These are phyloP conservation scores for Microctonus aethiopoides DNA, from an alignment of 2,888 invertebrate genomes.

Conservation along the genomic window DNA sequence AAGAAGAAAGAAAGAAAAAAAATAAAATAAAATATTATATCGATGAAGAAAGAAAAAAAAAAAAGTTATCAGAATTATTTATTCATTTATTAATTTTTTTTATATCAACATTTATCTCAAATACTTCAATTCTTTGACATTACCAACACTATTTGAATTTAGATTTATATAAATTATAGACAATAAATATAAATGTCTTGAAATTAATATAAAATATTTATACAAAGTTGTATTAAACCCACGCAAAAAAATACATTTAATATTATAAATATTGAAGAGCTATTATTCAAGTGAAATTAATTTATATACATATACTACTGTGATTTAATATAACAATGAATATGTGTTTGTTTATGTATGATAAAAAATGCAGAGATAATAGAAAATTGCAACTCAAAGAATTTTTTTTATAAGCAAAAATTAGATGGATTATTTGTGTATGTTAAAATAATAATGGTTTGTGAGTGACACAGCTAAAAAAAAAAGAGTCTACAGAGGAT, in stretches of 20 bases:
- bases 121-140: background rate
- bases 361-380: no score
- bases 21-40: no score
- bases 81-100: background rate
- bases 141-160: no score
- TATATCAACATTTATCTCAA: background rate
- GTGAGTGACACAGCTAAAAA: background rate
- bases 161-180: no score
- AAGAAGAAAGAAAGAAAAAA: background rate
- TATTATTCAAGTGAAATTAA: background rate
- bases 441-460: no score
- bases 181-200: no score
- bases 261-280: background rate
- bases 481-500: background rate
- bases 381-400: background rate
- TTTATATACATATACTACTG: background rate
- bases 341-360: background rate
- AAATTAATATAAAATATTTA: no score
- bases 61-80: background rate
- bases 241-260: background rate
- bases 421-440: background rate
- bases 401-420: background rate
- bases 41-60: no score
- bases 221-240: slow-evolving; percentile 5
- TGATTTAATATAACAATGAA: background rate